A percentile compares a stretch with the other conserved stretches of the same genome.
These are phyloP conservation scores for Holothuria scabra DNA, from an alignment of 53 echinoderm and acorn worm species.

Conservation along the genomic window DNA sequence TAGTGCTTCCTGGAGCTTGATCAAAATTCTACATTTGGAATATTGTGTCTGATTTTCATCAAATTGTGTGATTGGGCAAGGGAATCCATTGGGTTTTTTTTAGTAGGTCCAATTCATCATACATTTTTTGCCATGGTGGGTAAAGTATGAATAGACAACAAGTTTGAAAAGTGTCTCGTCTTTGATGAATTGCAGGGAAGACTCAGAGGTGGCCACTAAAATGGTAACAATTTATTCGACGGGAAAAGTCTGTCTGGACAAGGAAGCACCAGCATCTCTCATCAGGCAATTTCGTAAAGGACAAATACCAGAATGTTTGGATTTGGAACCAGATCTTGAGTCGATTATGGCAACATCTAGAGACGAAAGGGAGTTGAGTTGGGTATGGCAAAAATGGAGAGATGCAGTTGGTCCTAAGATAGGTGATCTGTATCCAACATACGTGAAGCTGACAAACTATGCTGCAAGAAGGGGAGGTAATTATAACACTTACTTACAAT, in stretches of 20 bases:
- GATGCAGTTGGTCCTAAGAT: constrained; percentile 75
- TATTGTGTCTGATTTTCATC: too few species aligned
- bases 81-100: too few species aligned
- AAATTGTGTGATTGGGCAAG: too few species aligned
- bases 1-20: too few species aligned
- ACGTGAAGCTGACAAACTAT: constrained; percentile 64
- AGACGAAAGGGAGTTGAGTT: constrained; percentile 62
- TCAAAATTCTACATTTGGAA: too few species aligned
- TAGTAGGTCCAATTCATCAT: too few species aligned
- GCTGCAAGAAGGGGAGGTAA: constrained; percentile 55
- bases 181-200: background rate
- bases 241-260: constrained; percentile 69
- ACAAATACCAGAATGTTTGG: constrained; percentile 60
- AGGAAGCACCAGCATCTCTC: background rate
- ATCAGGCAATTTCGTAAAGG: background rate
- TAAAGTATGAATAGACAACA: too few species aligned
- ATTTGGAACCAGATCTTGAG: constrained; percentile 72
- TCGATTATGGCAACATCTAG: constrained; percentile 60
- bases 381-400: constrained; percentile 76
- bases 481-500: too few species aligned
- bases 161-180: too few species aligned
- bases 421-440: constrained; percentile 63
- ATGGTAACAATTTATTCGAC: constrained; percentile 89
- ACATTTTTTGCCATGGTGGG: too few species aligned
- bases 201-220: constrained; percentile 35